Evolutionary conservation across 1,140 invertebrate species (phyloP), one percentile per base, ranked within the genome.

Genomic region (Nephotettix cincticeps): DNA sequence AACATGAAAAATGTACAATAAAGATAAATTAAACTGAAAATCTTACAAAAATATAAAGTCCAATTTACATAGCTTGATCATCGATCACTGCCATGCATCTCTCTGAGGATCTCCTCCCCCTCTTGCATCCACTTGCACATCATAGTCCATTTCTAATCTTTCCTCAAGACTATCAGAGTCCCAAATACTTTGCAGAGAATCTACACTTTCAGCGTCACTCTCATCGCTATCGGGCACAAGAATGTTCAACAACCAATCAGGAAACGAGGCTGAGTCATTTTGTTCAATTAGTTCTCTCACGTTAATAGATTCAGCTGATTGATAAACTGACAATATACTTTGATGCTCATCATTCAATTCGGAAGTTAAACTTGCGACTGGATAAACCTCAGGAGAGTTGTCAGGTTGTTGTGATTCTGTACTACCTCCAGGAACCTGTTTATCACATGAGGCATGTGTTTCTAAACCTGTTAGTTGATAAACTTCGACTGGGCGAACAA

Each of bases 21-120:
- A 4, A 36, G 32, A 36, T 36, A 36, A 36, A 6, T 36, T 36
- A 4, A 36, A 36, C 4, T 36, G 32, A 36, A 36, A 36, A 4
- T 6, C 14, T 6, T 36, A 36, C 32, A 36, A 36, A 36, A 36
- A 36, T 36, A 36, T 36, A 36, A 36, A 14, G 4, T 36, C 4
- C 32, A 36, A 36, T 36, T 36, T 36, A 36, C 32, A 36, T 36
- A 6, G 4, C 14, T 36, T 36, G 4, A 6, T 36, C 14, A 36
- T 36, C 32, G 14, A 36, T 14, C n/a, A 54, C 6, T 14, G 11
- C 56, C 56, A 61, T 61, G 56, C 9, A 4, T 61, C 27, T 61
- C 56, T 61, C 27, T 27, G 56, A 27, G 56, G 56, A 25, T 67
- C 64, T 21, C 64, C 64, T 23, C 64, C 36, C 11, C 64, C 64